phyloP scores from a whole-genome alignment of 2,113 vertebrate genomes.

The Myotis davidii region DNA sequence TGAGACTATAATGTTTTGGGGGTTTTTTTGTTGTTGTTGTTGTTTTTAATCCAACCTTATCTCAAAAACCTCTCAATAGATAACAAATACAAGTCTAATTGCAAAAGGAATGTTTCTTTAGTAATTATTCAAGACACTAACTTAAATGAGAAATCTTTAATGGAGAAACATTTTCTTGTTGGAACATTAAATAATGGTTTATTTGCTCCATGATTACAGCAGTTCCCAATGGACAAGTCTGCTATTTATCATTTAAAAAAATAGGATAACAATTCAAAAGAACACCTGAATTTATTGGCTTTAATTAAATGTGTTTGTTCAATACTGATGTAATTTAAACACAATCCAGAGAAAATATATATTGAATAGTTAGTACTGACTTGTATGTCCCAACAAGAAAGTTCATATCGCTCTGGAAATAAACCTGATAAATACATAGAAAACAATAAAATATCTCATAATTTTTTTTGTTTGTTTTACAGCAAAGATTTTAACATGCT shows the following conservation, averaged over 20 bases:
- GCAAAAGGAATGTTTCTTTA: background rate
- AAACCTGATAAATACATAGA: slow-evolving; percentile 57
- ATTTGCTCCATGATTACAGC: background rate
- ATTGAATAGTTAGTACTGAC: slow-evolving; percentile 72
- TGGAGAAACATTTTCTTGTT: background rate
- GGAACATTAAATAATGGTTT: background rate
- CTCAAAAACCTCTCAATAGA: background rate
- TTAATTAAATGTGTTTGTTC: slow-evolving; percentile 76
- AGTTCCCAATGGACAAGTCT: background rate
- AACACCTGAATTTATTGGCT: slow-evolving; percentile 55
- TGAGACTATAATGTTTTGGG: background rate
- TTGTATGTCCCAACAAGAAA: slow-evolving; percentile 69
- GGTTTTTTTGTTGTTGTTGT: background rate
- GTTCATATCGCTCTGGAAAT: slow-evolving; percentile 70
- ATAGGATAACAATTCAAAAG: background rate
- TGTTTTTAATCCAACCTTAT: background rate
- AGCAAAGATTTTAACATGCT: slow-evolving; percentile 50
- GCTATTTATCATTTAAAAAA: slow-evolving; percentile 12
- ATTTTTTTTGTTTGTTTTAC: slow-evolving; percentile 58
- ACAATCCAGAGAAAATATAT: slow-evolving; percentile 70
- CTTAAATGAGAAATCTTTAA: slow-evolving; percentile 48
- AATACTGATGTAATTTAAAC: slow-evolving; percentile 73
- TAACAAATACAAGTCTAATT: background rate
- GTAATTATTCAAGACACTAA: background rate
- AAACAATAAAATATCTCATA: slow-evolving; percentile 39